A percentile compares a stretch with the other conserved stretches of the same genome.
Conservation (phyloP, 2,113 vertebrate genomes). For the Colistium nudipinnis region DNA sequence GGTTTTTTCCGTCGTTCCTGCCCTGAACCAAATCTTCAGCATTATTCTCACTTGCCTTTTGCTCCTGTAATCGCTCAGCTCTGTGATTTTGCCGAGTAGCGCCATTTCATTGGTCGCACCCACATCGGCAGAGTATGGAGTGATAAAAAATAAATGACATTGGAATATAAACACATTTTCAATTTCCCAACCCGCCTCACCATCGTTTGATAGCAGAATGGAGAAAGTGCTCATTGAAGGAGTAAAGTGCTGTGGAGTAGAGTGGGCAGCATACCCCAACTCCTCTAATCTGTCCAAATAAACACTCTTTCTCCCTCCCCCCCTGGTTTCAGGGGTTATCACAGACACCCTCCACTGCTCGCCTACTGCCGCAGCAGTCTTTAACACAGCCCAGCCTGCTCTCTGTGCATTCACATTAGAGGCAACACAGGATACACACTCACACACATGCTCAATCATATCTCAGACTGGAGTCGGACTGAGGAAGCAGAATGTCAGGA, state of each 20-base stretch:
- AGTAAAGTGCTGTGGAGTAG: constrained; percentile 45
- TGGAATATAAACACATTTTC: background rate
- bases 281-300: constrained; percentile 74
- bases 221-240: constrained; percentile 50
- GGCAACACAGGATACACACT: constrained; percentile 68
- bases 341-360: constrained; percentile 42
- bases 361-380: constrained; percentile 45
- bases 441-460: constrained; percentile 55
- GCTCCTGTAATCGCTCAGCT: background rate
- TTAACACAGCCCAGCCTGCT: constrained; percentile 49
- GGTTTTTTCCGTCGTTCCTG: constrained; percentile 25
- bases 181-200: constrained; percentile 32
- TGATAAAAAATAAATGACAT: background rate
- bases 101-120: background rate
- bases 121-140: background rate
- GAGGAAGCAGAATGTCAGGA: constrained; percentile 78
- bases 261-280: constrained; percentile 54
- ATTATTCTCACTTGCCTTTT: constrained; percentile 7
- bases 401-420: constrained; percentile 38
- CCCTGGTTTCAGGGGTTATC: constrained; percentile 68
- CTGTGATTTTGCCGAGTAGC: background rate
- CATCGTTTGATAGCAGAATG: constrained; percentile 26
- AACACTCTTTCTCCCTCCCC: constrained; percentile 64
- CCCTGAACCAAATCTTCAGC: constrained; percentile 9
- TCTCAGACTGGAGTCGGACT: constrained; percentile 59